Evolutionary conservation across 2,113 vertebrate species (phyloP), one percentile per base, ranked within the genome.

Genomic region (Pseudolaguvia tuberculata): DNA sequence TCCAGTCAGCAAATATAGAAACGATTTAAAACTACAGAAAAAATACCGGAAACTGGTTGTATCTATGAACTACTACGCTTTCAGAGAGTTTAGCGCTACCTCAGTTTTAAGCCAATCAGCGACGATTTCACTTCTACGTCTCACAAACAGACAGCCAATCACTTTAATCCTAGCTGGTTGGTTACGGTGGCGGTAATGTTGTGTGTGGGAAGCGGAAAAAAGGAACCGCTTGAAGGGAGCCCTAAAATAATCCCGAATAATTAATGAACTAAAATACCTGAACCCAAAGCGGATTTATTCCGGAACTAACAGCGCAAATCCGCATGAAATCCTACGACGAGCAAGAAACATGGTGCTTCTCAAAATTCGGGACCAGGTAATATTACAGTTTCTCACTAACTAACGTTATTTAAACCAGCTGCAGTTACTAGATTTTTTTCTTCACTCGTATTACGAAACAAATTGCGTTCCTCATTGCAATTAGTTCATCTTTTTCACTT

Each of bases 301-400:
- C 21, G 27, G 39, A 55, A 61, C 42, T 63, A 6, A 21, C 31
- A 42, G 11, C 39, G n/a, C 48, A 78, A 81, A 80, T 82, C 87
- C 88, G 87, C 80, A 87, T 87, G 89, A 92, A 80, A 85, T 79
- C 75, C 53, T n/a, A 59, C 85, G 73, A 82, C 82, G 83, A 68
- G 74, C 56, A 83, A 80, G 83, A 88, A 90, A 89, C 86, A 92
- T 90, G 89, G 89, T 91, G 88, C 88, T 91, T 86, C 90, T 91
- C 86, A 89, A 90, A 87, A 88, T 92, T 73, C 86, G 89, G 88
- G 91, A 92, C 83, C 91, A 92, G 91, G 91, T 92, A 84, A 42
- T 83, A 88, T 79, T 56, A 39, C 13, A 25, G 18, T 21, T 35
- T 18, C 56, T 56, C 53, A 48, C 58, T 63, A 63, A 59, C 55